Conservation (phyloP, 2,797 vertebrate species). For the Sphenodon punctatus region DNA sequence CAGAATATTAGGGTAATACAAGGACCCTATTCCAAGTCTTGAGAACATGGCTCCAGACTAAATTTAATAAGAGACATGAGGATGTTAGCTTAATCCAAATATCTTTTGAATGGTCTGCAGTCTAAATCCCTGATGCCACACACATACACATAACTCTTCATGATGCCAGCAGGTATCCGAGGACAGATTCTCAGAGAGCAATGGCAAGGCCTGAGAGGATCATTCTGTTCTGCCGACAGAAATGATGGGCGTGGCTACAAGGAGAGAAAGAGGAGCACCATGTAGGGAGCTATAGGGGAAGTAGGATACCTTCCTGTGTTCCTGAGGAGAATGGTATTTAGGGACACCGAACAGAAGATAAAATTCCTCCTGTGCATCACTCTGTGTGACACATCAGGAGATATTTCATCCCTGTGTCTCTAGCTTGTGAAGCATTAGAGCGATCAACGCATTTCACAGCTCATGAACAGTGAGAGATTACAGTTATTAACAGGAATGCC, state of each 20-base stretch:
- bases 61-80: not conserved
- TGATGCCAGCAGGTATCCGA: too few relatives aligned
- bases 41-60: not conserved
- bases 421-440: not conserved
- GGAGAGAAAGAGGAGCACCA: not conserved
- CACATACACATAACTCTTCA: too few relatives aligned
- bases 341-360: not conserved
- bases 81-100: not conserved
- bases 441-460: slow-evolving; percentile 5
- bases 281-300: not conserved
- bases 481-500: slow-evolving; percentile 55
- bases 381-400: not conserved
- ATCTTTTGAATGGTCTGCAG: not conserved
- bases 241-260: not conserved
- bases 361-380: not conserved
- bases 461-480: slow-evolving; percentile 22
- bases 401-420: not conserved
- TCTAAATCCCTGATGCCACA: too few relatives aligned
- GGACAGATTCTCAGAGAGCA: too few relatives aligned
- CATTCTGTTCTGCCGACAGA: too few relatives aligned
- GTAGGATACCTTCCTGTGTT: not conserved
- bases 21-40: not conserved
- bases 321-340: not conserved
- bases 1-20: not conserved
- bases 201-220: too few relatives aligned